These are phyloP conservation scores for Dioctria rufipes DNA, from an alignment of 2,888 invertebrate genomes.

Conservation along the genomic window DNA sequence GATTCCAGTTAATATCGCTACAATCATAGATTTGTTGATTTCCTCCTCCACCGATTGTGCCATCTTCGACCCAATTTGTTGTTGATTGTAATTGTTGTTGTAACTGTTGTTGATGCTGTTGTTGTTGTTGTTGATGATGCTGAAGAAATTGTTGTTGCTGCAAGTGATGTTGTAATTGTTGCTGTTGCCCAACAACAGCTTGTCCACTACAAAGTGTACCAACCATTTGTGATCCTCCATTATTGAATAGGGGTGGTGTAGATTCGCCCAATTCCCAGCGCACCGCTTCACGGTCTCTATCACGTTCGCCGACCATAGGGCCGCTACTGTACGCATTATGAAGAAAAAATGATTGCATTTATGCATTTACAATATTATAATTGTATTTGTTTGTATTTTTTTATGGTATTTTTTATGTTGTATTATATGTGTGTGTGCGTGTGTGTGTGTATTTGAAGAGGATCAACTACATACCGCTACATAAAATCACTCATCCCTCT, in stretches of 20 bases:
- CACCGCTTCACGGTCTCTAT: constrained; percentile 73
- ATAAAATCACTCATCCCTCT: constrained; percentile 71
- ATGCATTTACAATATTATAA: not conserved
- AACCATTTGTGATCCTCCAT: constrained; percentile 72
- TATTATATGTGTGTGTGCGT: too few species aligned
- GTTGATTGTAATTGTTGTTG: constrained; percentile 64
- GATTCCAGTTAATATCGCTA: constrained; percentile 69
- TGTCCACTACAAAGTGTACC: constrained; percentile 71
- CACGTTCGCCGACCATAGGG: constrained; percentile 73
- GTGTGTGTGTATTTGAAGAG: too few species aligned
- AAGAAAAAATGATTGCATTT: not conserved
- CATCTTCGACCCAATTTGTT: constrained; percentile 65
- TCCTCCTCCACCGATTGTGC: constrained; percentile 65
- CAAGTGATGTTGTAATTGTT: constrained; percentile 62
- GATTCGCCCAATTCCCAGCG: constrained; percentile 73
- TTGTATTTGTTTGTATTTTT: not conserved
- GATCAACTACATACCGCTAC: constrained; percentile 69
- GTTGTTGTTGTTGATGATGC: constrained; percentile 59
- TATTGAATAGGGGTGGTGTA: constrained; percentile 73
- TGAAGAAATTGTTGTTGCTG: constrained; percentile 65
- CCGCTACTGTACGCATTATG: constrained; percentile 64
- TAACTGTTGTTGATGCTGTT: constrained; percentile 53
- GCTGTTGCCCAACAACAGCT: constrained; percentile 70
- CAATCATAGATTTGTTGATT: constrained; percentile 69
- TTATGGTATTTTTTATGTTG: too few species aligned